A percentile compares a stretch with the other conserved stretches of the same genome.
Evolutionary conservation across 1,140 invertebrate species (phyloP).

Genomic region (Drosophila sucinea): DNA sequence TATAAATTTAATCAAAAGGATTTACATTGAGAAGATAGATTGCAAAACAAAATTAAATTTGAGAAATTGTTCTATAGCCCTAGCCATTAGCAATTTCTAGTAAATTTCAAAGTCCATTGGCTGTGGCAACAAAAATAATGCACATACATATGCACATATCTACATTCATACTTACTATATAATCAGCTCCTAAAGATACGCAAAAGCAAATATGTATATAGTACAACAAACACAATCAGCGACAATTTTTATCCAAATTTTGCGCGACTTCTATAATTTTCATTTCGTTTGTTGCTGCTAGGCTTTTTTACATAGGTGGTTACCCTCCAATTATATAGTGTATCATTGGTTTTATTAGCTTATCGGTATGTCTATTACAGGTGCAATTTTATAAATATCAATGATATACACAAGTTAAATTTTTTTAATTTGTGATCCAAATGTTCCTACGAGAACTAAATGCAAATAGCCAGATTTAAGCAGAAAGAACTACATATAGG

Average conservation of each 20-base stretch:
- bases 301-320: not conserved
- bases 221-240: conserved; percentile 1
- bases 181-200: conserved; percentile 13
- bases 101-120: conserved; percentile 8
- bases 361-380: too few species aligned
- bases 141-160: not conserved
- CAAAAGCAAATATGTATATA: not conserved
- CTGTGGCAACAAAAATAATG: not conserved
- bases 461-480: not conserved
- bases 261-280: not conserved
- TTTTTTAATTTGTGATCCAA: too few species aligned
- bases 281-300: not conserved
- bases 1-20: too few species aligned
- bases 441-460: too few species aligned
- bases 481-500: conserved; percentile 3
- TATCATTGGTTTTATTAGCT: not conserved
- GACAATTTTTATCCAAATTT: not conserved
- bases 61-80: not conserved
- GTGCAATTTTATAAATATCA: too few species aligned
- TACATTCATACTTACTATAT: not conserved
- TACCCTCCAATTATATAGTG: not conserved
- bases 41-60: conserved; percentile 8
- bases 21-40: not conserved
- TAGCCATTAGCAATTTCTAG: too few species aligned
- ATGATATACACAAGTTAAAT: too few species aligned